phyloP scores from a whole-genome alignment of 2,888 invertebrate genomes.

The Neocrepidodera transversa region DNA sequence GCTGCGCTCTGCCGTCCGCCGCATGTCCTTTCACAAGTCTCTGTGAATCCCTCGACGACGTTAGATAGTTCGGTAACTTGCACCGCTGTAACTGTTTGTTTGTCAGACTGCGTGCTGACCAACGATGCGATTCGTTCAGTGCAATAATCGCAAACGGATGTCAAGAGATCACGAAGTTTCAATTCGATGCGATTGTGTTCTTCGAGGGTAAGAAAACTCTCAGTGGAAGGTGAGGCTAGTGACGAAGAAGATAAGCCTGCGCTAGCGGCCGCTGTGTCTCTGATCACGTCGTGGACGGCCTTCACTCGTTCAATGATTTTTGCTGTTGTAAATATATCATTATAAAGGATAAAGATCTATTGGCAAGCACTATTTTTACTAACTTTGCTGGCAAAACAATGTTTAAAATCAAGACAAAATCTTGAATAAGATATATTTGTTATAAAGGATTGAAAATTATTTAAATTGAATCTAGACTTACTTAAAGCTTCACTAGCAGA shows the following conservation, averaged over 20 bases:
- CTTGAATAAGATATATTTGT: too few relatives aligned
- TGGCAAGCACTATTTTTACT: too few relatives aligned
- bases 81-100: constrained; percentile 74
- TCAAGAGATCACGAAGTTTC: constrained; percentile 78
- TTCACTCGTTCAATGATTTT: constrained; percentile 77
- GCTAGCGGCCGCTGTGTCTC: constrained; percentile 74
- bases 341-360: too few relatives aligned
- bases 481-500: constrained; percentile 56
- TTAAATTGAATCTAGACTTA: too few relatives aligned
- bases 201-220: constrained; percentile 72
- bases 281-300: constrained; percentile 77
- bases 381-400: too few relatives aligned
- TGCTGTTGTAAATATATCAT: constrained; percentile 37
- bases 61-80: constrained; percentile 80
- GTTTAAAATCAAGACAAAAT: too few relatives aligned
- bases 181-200: constrained; percentile 74
- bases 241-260: constrained; percentile 60
- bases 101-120: constrained; percentile 78
- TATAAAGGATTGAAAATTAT: too few relatives aligned
- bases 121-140: constrained; percentile 92
- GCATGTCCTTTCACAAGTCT: constrained; percentile 73
- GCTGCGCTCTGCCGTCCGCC: constrained; percentile 80
- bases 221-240: constrained; percentile 58
- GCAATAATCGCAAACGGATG: constrained; percentile 88
- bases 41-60: constrained; percentile 81